A percentile compares a stretch with the other conserved stretches of the same genome.
Conservation (phyloP, 2,113 vertebrate species). For the Erythrolamprus reginae region DNA sequence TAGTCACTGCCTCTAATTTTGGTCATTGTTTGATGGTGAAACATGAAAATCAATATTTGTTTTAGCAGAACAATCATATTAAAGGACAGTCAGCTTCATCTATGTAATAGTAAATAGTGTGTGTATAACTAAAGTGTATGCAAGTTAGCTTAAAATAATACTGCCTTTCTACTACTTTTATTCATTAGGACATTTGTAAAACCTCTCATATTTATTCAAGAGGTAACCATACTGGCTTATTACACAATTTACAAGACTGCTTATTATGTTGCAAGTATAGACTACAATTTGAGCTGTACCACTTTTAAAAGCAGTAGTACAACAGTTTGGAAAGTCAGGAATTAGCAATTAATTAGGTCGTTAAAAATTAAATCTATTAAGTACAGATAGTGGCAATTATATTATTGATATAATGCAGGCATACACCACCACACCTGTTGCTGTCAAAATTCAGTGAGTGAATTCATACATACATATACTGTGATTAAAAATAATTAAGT, state of each 20-base stretch:
- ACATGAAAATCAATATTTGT: conserved; percentile 33
- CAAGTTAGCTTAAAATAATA: neutral
- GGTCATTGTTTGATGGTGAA: conserved; percentile 34
- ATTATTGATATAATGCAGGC: neutral
- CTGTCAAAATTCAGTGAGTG: neutral
- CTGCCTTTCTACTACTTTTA: neutral
- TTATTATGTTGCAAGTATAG: neutral
- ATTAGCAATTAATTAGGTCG: neutral
- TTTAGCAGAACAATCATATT: neutral
- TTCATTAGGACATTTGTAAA: neutral
- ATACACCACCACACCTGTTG: neutral
- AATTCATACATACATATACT: neutral
- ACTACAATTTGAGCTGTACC: neutral
- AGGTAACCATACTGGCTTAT: neutral
- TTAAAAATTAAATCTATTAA: neutral
- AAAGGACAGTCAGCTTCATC: conserved; percentile 7
- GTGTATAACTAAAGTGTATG: neutral
- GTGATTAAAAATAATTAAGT: neutral
- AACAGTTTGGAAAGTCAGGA: neutral
- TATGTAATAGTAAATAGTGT: neutral
- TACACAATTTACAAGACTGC: neutral
- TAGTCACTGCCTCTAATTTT: neutral
- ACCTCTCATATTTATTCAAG: neutral
- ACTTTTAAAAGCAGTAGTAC: neutral
- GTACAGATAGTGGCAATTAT: neutral